These are phyloP conservation scores for Poecilia velifera DNA, from an alignment of 2,797 vertebrate genomes.

Conservation along the genomic window DNA sequence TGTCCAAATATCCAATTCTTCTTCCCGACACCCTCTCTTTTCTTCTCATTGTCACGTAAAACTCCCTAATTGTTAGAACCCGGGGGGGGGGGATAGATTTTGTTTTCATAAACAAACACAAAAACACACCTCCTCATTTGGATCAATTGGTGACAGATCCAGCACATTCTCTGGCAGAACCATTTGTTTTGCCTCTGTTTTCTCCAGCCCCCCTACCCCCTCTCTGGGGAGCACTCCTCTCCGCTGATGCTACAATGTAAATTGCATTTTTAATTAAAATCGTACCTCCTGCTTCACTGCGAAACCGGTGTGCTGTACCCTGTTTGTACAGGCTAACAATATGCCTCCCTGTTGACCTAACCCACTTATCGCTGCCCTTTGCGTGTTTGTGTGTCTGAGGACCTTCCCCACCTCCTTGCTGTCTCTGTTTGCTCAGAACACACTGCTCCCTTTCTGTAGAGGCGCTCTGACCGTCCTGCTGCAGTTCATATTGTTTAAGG, in stretches of 20 bases:
- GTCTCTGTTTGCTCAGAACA: conserved; percentile 31
- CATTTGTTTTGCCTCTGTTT: conserved; percentile 60
- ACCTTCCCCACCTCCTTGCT: conserved; percentile 40
- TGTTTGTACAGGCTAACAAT: conserved; percentile 49
- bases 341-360: conserved; percentile 46
- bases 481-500: conserved; percentile 12
- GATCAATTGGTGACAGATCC: conserved; percentile 47
- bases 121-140: conserved; percentile 38
- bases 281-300: conserved; percentile 39
- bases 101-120: conserved; percentile 34
- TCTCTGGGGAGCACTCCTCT: conserved; percentile 37
- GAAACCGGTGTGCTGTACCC: conserved; percentile 19
- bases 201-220: conserved; percentile 24
- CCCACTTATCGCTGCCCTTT: conserved; percentile 36
- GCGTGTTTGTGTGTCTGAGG: conserved; percentile 30
- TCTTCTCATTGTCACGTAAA: not conserved
- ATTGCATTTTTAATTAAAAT: conserved; percentile 71
- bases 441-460: conserved; percentile 12
- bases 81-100: conserved; percentile 15
- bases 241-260: conserved; percentile 43
- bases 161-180: conserved; percentile 52
- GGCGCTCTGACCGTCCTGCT: not conserved
- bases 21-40: not conserved
- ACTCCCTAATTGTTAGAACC: conserved; percentile 21
- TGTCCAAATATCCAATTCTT: not conserved